These are phyloP conservation scores for Paralinhomoeus sp. DNA, from an alignment of 2,888 invertebrate species.

Conservation along the genomic window DNA sequence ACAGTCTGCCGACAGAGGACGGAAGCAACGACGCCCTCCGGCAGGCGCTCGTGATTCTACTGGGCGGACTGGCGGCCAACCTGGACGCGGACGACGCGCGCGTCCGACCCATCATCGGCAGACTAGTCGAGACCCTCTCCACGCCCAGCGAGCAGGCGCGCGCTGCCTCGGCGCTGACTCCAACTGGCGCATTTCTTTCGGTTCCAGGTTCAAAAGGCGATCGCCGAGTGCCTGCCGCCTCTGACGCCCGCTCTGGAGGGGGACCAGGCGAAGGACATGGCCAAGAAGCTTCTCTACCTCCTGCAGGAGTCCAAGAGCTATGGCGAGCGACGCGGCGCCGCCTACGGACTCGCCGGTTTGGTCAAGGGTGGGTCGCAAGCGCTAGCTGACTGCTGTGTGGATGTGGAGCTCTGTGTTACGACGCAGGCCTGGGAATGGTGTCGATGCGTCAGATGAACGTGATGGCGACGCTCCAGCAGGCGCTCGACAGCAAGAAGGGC, in stretches of 20 bases:
- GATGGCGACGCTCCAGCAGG: slow-evolving; percentile 71
- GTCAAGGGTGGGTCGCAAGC: not conserved
- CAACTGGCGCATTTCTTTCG: no score
- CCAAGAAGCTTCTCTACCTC: slow-evolving; percentile 61
- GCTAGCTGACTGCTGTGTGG: not conserved
- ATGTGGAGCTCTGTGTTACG: not conserved
- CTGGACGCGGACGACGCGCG: slow-evolving; percentile 50
- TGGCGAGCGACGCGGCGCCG: slow-evolving; percentile 78
- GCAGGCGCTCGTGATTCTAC: slow-evolving; percentile 73
- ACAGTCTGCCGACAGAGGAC: slow-evolving; percentile 70
- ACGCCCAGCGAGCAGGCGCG: slow-evolving; percentile 78
- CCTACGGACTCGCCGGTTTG: slow-evolving; percentile 75
- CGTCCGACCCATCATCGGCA: slow-evolving; percentile 49
- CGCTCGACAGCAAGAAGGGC: slow-evolving; percentile 83
- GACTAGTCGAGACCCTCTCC: slow-evolving; percentile 65
- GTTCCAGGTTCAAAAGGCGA: slow-evolving; percentile 70
- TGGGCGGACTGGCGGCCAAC: slow-evolving; percentile 90
- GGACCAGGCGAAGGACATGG: slow-evolving; percentile 63
- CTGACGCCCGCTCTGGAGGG: slow-evolving; percentile 63
- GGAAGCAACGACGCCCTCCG: slow-evolving; percentile 71
- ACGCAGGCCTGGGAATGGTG: slow-evolving; percentile 65
- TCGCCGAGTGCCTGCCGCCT: slow-evolving; percentile 79
- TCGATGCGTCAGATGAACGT: slow-evolving; percentile 81
- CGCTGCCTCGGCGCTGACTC: no score
- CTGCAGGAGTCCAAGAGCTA: slow-evolving; percentile 72